phyloP scores from a whole-genome alignment of 1,140 invertebrate species.

The Arctopsyche grandis region DNA sequence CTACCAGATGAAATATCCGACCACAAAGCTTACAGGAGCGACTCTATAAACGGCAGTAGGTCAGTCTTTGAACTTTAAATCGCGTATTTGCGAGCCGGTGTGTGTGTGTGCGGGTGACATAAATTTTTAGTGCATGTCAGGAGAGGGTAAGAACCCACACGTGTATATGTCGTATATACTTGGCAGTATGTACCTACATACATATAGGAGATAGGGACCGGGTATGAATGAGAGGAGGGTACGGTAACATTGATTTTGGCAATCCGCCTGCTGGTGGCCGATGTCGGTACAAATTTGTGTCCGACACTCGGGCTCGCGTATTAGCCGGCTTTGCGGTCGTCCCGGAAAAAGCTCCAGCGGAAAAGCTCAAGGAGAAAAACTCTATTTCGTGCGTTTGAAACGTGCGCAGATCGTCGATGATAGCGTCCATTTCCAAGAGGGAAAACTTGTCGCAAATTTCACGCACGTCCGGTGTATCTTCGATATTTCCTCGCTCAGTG shows the following conservation, averaged over 20 bases:
- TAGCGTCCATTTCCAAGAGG: too few relatives aligned
- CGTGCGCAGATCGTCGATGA: background rate
- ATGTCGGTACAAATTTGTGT: conserved; percentile 38
- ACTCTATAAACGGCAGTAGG: background rate
- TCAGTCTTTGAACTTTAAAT: conserved; percentile 23
- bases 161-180: background rate
- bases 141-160: background rate
- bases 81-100: background rate
- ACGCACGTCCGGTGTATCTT: too few relatives aligned
- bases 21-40: background rate
- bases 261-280: conserved; percentile 12
- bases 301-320: conserved; percentile 14
- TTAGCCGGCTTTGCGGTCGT: conserved; percentile 16
- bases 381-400: background rate
- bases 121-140: conserved; percentile 14
- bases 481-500: too few relatives aligned
- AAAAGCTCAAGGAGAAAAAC: background rate
- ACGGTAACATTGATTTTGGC: conserved; percentile 39
- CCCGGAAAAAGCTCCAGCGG: background rate
- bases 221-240: conserved; percentile 21
- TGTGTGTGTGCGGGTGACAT: background rate
- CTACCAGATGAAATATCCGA: conserved; percentile 4
- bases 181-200: background rate
- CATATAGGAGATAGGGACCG: background rate
- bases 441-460: too few relatives aligned